Conservation (phyloP, 2,113 vertebrate genomes). For the Atrichornis clamosus region DNA sequence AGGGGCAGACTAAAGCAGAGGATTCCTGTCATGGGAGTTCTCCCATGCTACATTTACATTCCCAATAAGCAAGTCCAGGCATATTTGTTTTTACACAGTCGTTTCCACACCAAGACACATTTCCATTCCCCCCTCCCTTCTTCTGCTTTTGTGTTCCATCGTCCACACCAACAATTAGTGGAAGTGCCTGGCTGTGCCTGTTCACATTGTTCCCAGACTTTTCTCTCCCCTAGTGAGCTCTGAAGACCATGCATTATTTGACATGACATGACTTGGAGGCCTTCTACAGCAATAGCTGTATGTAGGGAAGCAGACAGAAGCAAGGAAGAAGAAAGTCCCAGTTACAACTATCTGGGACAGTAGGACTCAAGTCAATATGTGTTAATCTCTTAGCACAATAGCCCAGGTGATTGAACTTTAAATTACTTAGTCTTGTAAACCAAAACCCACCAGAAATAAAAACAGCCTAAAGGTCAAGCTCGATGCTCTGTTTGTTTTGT, state of each 20-base stretch:
- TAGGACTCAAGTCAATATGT: not conserved
- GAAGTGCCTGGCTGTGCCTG: constrained; percentile 61
- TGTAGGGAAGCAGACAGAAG: not conserved
- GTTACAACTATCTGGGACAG: not conserved
- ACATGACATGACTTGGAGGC: constrained; percentile 37
- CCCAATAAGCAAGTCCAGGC: constrained; percentile 44
- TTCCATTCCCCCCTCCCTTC: constrained; percentile 35
- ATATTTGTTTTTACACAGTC: constrained; percentile 23
- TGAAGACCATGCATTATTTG: constrained; percentile 60
- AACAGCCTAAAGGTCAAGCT: not conserved
- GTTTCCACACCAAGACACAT: constrained; percentile 42
- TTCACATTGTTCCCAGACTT: constrained; percentile 53
- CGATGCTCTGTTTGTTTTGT: not conserved
- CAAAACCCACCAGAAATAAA: not conserved
- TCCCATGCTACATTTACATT: not conserved
- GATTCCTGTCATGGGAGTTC: constrained; percentile 39
- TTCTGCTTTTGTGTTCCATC: constrained; percentile 53
- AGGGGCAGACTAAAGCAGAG: not conserved
- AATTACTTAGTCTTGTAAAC: not conserved
- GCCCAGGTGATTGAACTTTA: not conserved
- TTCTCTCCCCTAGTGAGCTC: constrained; percentile 55
- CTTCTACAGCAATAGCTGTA: not conserved
- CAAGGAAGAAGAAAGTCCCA: not conserved
- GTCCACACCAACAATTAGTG: constrained; percentile 64
- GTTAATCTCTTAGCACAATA: not conserved